Evolutionary conservation across 2,888 invertebrate species (phyloP).

Genomic region (Abrostola triplasia): DNA sequence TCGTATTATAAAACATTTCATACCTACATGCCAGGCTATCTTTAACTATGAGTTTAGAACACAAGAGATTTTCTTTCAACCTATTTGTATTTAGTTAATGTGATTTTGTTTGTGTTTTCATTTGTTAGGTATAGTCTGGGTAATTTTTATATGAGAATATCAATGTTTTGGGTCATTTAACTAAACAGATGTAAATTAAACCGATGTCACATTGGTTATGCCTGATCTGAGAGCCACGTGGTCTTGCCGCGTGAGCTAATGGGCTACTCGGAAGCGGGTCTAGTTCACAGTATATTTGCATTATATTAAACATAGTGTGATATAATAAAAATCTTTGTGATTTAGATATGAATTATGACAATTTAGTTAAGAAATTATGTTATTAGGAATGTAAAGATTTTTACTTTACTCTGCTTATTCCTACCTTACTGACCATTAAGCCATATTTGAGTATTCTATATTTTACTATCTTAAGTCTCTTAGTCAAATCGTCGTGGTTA

Average conservation of each 20-base stretch:
- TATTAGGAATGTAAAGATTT: too few species aligned
- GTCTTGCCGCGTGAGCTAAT: slow-evolving; percentile 17
- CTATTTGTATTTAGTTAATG: not conserved
- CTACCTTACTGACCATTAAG: too few species aligned
- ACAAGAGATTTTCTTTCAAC: not conserved
- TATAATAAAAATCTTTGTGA: too few species aligned
- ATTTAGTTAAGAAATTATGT: too few species aligned
- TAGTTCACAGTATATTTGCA: not conserved
- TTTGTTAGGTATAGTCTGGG: not conserved
- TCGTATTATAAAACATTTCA: slow-evolving; percentile 17
- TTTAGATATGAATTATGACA: too few species aligned
- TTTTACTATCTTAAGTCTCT: too few species aligned
- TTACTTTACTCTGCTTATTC: too few species aligned
- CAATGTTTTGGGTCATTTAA: not conserved
- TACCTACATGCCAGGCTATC: not conserved
- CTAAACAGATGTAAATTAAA: slow-evolving; percentile 14
- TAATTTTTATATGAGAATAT: slow-evolving; percentile 6
- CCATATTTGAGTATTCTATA: too few species aligned
- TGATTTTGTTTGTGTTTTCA: slow-evolving; percentile 7
- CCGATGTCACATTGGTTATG: slow-evolving; percentile 16
- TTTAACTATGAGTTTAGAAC: slow-evolving; percentile 3
- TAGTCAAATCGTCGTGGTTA: too few species aligned
- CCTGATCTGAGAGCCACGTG: slow-evolving; percentile 30
- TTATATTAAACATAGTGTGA: not conserved
- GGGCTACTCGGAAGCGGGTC: slow-evolving; percentile 1